phyloP scores from a whole-genome alignment of 2,113 vertebrate species.

The Tyto alba region DNA sequence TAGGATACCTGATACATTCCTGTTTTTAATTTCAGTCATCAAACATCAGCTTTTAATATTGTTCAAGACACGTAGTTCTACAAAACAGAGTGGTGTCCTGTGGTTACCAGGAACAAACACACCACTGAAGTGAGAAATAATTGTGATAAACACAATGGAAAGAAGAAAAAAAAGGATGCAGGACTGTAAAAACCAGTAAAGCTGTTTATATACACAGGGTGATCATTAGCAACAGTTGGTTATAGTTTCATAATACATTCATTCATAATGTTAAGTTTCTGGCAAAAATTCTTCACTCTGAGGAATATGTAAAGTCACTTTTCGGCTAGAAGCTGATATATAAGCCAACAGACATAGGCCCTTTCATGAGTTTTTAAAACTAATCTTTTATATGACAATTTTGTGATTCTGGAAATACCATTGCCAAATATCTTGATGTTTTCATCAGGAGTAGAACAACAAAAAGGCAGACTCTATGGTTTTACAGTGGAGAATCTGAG shows the following conservation, averaged over 20 bases:
- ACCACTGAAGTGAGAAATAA: neutral
- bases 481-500: neutral
- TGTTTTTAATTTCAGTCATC: neutral
- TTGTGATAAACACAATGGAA: neutral
- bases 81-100: neutral
- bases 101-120: neutral
- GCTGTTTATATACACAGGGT: neutral
- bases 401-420: neutral
- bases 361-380: neutral
- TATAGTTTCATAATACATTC: neutral
- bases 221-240: neutral
- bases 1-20: neutral
- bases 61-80: neutral
- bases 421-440: neutral
- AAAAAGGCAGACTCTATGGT: neutral
- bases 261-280: slow-evolving; percentile 7
- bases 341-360: neutral
- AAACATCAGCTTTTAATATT: neutral
- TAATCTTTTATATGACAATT: neutral
- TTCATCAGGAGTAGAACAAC: neutral
- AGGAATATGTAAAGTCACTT: neutral
- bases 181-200: neutral
- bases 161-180: neutral
- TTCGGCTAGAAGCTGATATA: neutral
- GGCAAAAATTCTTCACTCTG: neutral